phyloP scores from a whole-genome alignment of 2,888 invertebrate species.

The Lycophotia porphyrea region DNA sequence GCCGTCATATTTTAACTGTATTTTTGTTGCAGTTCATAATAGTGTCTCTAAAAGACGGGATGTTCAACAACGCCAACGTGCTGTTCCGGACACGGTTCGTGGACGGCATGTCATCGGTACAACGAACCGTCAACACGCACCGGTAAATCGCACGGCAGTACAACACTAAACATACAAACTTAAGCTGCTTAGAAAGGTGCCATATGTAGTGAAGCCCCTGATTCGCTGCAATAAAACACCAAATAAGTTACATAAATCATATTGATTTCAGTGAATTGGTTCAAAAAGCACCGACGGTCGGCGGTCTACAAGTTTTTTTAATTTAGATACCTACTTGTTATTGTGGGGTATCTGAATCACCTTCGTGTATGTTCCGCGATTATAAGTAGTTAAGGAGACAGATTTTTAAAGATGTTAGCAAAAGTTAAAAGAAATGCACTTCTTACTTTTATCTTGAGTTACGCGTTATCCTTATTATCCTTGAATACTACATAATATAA shows the following conservation, averaged over 20 bases:
- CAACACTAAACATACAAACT: background rate
- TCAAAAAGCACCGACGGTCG: too few relatives aligned
- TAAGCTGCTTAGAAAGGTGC: background rate
- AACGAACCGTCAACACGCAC: slow-evolving; percentile 89
- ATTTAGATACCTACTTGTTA: background rate
- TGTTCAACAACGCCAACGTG: slow-evolving; percentile 99
- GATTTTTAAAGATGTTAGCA: too few relatives aligned
- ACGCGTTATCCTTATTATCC: too few relatives aligned
- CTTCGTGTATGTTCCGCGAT: too few relatives aligned
- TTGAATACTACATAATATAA: too few relatives aligned
- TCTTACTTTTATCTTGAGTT: too few relatives aligned
- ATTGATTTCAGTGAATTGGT: background rate
- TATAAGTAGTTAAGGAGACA: too few relatives aligned
- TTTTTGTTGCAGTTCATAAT: slow-evolving; percentile 95
- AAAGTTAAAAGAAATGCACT: too few relatives aligned
- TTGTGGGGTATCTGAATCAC: too few relatives aligned
- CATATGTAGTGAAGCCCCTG: background rate
- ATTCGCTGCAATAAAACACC: slow-evolving; percentile 2
- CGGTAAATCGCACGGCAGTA: slow-evolving; percentile 49
- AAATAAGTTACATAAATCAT: background rate
- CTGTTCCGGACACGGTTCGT: slow-evolving; percentile 98
- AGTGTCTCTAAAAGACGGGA: slow-evolving; percentile 99
- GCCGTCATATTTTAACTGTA: background rate
- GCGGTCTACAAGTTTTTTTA: too few relatives aligned
- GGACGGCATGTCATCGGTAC: slow-evolving; percentile 98